Percentiles rank a stretch among this genome's conserved stretches.
These are phyloP conservation scores for Matsumurasca onukii DNA, from an alignment of 1,140 invertebrate genomes.

Conservation along the genomic window DNA sequence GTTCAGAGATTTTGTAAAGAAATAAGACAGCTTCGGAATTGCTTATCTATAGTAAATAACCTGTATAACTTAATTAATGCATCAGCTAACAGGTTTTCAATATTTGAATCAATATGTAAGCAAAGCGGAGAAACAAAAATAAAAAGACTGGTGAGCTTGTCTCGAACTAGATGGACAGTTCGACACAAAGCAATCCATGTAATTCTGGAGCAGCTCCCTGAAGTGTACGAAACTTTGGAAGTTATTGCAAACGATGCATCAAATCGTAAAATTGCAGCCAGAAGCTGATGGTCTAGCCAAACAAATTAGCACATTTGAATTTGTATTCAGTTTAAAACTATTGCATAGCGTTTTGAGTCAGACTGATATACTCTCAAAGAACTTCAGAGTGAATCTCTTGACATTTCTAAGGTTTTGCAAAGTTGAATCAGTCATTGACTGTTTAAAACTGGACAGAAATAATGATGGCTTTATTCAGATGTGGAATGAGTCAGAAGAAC, in stretches of 20 bases:
- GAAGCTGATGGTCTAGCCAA: neutral
- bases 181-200: neutral
- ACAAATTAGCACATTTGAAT: neutral
- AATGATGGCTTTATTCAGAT: neutral
- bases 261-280: neutral
- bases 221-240: neutral
- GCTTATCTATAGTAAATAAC: no score
- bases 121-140: no score
- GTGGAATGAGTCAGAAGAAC: neutral
- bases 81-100: no score
- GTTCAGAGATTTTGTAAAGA: no score
- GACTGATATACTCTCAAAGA: neutral
- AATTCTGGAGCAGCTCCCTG: neutral
- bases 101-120: no score
- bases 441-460: conserved; percentile 1
- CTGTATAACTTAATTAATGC: no score
- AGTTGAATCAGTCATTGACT: neutral
- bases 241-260: neutral
- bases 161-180: neutral
- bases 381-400: neutral
- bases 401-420: neutral
- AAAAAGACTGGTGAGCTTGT: neutral
- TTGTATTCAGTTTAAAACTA: neutral
- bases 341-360: neutral
- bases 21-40: no score